These are phyloP conservation scores for Triplophysa dalaica DNA, from an alignment of 2,113 vertebrate genomes.

Conservation along the genomic window DNA sequence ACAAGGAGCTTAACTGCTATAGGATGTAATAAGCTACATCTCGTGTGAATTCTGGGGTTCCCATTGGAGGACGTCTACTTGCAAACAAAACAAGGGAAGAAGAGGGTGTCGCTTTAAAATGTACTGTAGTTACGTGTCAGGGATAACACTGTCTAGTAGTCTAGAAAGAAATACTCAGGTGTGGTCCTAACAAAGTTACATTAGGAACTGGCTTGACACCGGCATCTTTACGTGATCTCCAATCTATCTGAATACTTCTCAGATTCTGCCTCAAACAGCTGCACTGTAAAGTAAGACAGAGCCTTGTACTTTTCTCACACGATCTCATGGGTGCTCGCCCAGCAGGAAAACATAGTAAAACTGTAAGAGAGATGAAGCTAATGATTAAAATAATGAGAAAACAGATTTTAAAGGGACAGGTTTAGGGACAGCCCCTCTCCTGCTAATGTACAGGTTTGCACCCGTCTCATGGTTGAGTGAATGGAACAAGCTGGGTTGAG, in stretches of 20 bases:
- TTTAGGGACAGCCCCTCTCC: slow-evolving; percentile 41
- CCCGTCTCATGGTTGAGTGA: slow-evolving; percentile 37
- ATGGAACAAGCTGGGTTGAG: slow-evolving; percentile 47
- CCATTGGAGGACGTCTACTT: slow-evolving; percentile 1
- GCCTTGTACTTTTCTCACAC: neutral
- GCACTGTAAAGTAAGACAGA: slow-evolving; percentile 4
- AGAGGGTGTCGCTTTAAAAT: neutral
- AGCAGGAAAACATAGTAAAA: slow-evolving; percentile 30
- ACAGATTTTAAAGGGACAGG: slow-evolving; percentile 31
- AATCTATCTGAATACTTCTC: slow-evolving; percentile 13
- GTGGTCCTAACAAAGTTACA: neutral
- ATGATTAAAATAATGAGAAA: slow-evolving; percentile 20
- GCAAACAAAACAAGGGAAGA: neutral
- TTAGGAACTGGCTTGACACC: slow-evolving; percentile 10
- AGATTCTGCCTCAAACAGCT: slow-evolving; percentile 10
- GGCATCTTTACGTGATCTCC: neutral
- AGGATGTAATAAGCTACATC: slow-evolving; percentile 44
- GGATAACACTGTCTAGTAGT: slow-evolving; percentile 28
- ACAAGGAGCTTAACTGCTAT: slow-evolving; percentile 44
- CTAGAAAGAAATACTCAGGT: neutral
- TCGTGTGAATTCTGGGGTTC: slow-evolving; percentile 41
- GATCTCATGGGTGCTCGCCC: neutral
- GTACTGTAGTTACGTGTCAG: neutral
- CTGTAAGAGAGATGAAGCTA: slow-evolving; percentile 12
- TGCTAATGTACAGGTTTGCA: slow-evolving; percentile 42